Conservation (phyloP, 1,140 invertebrate genomes). For the Eueides isabella region DNA sequence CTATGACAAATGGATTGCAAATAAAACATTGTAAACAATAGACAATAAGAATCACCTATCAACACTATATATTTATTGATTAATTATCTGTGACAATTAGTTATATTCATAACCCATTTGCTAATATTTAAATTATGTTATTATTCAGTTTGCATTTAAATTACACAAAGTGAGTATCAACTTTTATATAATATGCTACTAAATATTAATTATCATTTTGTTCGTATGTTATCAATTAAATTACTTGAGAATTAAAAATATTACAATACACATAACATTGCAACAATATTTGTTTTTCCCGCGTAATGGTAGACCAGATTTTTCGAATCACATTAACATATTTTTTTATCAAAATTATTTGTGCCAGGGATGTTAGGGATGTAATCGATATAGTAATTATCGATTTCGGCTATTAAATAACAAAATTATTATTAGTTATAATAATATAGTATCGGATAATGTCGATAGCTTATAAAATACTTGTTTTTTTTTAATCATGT, state of each 20-base stretch:
- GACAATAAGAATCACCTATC: background rate
- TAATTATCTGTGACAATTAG: background rate
- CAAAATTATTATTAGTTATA: too few species aligned
- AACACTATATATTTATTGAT: background rate
- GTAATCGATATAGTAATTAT: too few species aligned
- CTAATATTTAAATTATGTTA: constrained; percentile 1
- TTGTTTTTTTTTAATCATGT: too few species aligned
- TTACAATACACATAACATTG: constrained; percentile 12
- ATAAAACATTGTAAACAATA: constrained; percentile 15
- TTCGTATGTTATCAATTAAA: background rate
- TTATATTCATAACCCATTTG: constrained; percentile 19
- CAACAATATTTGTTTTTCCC: background rate
- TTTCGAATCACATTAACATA: background rate
- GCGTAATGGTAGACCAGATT: constrained; percentile 17
- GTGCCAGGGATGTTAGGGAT: background rate
- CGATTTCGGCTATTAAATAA: too few species aligned
- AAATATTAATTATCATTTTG: background rate
- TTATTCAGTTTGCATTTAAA: constrained; percentile 19
- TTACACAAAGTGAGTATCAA: constrained; percentile 10
- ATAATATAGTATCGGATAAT: too few species aligned
- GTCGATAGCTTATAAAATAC: too few species aligned
- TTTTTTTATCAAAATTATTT: background rate
- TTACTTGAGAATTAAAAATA: background rate
- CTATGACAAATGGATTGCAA: constrained; percentile 28
- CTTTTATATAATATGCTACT: background rate